These are phyloP conservation scores for Allophyes oxyacanthae DNA, from an alignment of 2,888 invertebrate species.

Conservation along the genomic window DNA sequence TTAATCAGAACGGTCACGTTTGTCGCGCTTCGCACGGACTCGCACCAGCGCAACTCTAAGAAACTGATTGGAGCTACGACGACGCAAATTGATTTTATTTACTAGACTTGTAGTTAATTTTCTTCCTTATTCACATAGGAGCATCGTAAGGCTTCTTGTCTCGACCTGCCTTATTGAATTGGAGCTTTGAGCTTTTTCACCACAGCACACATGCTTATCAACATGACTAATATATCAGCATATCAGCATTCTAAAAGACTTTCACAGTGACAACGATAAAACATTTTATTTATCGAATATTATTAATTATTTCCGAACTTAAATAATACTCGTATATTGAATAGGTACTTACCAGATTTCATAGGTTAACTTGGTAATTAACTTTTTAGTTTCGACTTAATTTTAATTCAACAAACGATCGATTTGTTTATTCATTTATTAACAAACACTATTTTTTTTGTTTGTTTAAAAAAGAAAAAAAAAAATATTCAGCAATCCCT, in stretches of 20 bases:
- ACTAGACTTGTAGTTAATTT: conserved; percentile 55
- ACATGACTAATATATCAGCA: conserved; percentile 25
- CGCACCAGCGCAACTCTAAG: conserved; percentile 36
- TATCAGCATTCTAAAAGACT: conserved; percentile 15
- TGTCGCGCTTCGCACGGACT: conserved; percentile 38
- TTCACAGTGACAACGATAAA: conserved; percentile 18
- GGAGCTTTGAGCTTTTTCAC: conserved; percentile 25
- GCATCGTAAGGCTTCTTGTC: conserved; percentile 43
- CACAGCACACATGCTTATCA: conserved; percentile 13
- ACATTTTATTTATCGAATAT: no score
- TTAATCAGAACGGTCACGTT: conserved; percentile 79
- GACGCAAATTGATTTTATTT: conserved; percentile 62
- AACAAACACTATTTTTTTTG: no score
- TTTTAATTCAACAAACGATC: conserved; percentile 27
- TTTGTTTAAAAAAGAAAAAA: no score
- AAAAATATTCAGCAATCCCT: conserved; percentile 18
- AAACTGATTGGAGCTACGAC: conserved; percentile 50
- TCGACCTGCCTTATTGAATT: conserved; percentile 46
- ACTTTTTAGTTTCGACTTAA: conserved; percentile 26
- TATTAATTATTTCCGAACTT: conserved; percentile 10
- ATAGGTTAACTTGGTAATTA: conserved; percentile 33
- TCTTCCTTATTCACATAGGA: conserved; percentile 44
- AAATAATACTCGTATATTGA: conserved; percentile 33
- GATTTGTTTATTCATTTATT: conserved; percentile 25
- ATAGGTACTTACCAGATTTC: conserved; percentile 12